Conservation (phyloP, 1,140 invertebrate genomes). For the Leptonema lineaticorne region DNA sequence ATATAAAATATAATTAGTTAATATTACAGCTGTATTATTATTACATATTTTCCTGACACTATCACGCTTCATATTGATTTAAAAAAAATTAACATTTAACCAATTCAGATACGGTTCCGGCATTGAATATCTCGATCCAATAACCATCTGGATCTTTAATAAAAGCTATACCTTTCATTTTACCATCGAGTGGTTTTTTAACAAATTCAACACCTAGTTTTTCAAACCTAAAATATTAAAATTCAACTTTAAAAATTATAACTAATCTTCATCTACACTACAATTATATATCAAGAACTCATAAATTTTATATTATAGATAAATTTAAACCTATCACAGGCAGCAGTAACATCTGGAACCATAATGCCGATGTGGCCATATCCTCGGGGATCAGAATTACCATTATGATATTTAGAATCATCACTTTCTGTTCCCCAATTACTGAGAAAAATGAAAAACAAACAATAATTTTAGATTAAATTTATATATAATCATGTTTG, state of each 20-base stretch:
- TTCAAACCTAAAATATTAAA: slow-evolving; percentile 69
- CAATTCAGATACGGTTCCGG: slow-evolving; percentile 35
- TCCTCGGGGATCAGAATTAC: slow-evolving; percentile 87
- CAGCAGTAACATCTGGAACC: slow-evolving; percentile 84
- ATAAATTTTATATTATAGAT: too few relatives aligned
- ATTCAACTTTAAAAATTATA: slow-evolving; percentile 15
- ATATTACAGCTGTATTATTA: not conserved
- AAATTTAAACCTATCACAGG: slow-evolving; percentile 65
- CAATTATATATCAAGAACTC: slow-evolving; percentile 2
- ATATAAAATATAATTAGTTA: slow-evolving; percentile 8
- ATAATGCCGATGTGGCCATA: slow-evolving; percentile 90
- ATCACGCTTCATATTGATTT: not conserved
- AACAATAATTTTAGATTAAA: too few relatives aligned
- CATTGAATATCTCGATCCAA: slow-evolving; percentile 92
- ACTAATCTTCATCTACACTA: not conserved
- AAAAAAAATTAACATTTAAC: not conserved
- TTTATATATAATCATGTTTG: too few relatives aligned
- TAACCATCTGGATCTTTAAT: slow-evolving; percentile 95
- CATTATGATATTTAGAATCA: slow-evolving; percentile 82
- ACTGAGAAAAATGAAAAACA: slow-evolving; percentile 58
- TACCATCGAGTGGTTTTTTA: slow-evolving; percentile 86
- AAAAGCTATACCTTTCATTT: slow-evolving; percentile 93
- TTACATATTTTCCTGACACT: not conserved
- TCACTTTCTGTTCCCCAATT: slow-evolving; percentile 94
- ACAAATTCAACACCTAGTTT: slow-evolving; percentile 83